Conservation (phyloP, 2,797 vertebrate species). For the Halcyon badia region DNA sequence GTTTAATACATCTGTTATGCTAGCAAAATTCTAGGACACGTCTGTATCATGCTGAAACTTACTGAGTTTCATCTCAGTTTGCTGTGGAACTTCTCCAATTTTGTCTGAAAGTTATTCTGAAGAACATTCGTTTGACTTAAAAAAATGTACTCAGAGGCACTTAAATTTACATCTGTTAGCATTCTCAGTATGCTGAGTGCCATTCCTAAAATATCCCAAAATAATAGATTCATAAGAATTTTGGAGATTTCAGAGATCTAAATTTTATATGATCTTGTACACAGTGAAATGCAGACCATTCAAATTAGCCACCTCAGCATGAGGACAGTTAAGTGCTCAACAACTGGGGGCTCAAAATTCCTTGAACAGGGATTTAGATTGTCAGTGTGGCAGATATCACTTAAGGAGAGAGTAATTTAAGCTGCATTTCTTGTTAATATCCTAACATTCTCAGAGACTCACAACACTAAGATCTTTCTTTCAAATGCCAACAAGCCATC, state of each 20-base stretch:
- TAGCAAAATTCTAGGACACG: slow-evolving; percentile 35
- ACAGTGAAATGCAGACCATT: not conserved
- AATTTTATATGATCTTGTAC: not conserved
- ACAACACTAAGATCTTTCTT: not conserved
- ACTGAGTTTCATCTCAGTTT: slow-evolving; percentile 30
- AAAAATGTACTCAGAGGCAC: slow-evolving; percentile 17
- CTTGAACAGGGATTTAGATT: not conserved
- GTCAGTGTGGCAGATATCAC: not conserved
- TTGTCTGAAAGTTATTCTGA: not conserved
- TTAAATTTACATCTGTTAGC: slow-evolving; percentile 41
- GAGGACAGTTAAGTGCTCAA: not conserved
- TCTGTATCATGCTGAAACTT: not conserved
- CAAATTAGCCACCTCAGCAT: not conserved
- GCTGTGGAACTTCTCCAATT: slow-evolving; percentile 31
- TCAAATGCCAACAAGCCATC: not conserved
- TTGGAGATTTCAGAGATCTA: slow-evolving; percentile 12
- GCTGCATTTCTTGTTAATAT: not conserved
- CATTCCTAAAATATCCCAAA: slow-evolving; percentile 35
- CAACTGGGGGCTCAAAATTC: not conserved
- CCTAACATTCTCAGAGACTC: not conserved
- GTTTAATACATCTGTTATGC: not conserved
- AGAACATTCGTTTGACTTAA: not conserved
- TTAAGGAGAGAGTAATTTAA: not conserved
- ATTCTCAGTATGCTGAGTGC: not conserved
- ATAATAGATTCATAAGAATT: not conserved